Base-by-base conservation (phyloP, 1,140 invertebrate species). In the Vollenhovia emeryi region DNA sequence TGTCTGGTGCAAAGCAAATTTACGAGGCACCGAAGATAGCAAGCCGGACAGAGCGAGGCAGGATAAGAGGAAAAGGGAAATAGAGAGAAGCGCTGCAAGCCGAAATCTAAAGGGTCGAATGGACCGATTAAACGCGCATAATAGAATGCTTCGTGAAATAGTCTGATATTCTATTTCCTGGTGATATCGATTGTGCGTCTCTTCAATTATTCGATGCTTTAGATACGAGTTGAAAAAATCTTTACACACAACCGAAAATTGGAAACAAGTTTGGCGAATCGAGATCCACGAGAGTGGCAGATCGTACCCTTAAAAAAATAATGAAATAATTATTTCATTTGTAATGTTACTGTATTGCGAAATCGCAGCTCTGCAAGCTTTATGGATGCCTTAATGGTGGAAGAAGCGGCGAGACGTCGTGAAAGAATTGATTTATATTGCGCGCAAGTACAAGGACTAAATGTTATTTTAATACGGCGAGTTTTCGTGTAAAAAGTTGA, bases 61-160 rank as follows among this genome's bases (percentile, higher is more conserved):
- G 24, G 24, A 69, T 40, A 69, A 73, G 73, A 27, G 36, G 15
- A 68, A 50, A 55, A 43, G 52, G 27, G 69, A 83, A 55, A 83
- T 24, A 48, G 69, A 30, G 36, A 62, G 48, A 45, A 73, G 74
- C 55, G n/a, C n/a, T n/a, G n/a, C 36, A 50, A n/a, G 66, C 68
- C 85, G 43, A 76, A 64, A 75, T 60, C 75, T 79, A 82, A 68
- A 89, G 76, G 84, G 79, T 89, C 86, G 87, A 92, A 92, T 90
- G 84, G 88, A 82, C 85, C 89, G 90, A 92, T 92, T 92, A 92
- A 91, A 91, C 87, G 78, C 73, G 86, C 90, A 92, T 90, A 93
- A 92, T 91, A 62, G 76, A 59, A 18, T 33, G 66, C 50, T 86
- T 89, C 82, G 57, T 40, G 73, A 71, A 75, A 57, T 69, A 36